These are phyloP conservation scores for Nansenia antarctica DNA, from an alignment of 2,113 vertebrate species.

Conservation along the genomic window DNA sequence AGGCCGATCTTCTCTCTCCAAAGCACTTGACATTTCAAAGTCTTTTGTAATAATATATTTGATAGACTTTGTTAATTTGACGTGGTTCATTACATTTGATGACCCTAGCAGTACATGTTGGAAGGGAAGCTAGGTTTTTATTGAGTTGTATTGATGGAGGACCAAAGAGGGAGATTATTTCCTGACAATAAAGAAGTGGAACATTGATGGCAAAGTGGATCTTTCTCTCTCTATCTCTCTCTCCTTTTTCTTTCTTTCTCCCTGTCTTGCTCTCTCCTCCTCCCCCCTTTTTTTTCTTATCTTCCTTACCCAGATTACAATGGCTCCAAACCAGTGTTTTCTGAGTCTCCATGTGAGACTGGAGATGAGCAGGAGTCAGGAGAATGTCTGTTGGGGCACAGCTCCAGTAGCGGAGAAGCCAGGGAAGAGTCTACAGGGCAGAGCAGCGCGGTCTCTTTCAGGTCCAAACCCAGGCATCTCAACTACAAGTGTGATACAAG, in stretches of 20 bases:
- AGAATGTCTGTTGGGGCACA: background rate
- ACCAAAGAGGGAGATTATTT: background rate
- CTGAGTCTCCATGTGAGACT: background rate
- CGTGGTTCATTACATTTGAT: background rate
- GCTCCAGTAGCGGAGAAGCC: background rate
- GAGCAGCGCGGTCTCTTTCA: background rate
- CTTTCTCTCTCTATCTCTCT: background rate
- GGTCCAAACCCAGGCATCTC: conserved; percentile 9
- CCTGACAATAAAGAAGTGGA: background rate
- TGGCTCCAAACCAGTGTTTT: background rate
- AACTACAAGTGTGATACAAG: background rate
- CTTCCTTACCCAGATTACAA: background rate
- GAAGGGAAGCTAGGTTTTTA: background rate
- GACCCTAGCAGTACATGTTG: background rate
- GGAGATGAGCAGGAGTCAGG: background rate
- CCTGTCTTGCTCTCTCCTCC: background rate
- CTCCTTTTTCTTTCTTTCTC: background rate
- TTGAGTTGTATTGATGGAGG: background rate
- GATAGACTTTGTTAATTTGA: background rate
- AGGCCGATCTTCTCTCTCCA: background rate
- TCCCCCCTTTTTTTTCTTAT: too few relatives aligned
- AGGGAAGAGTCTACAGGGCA: background rate
- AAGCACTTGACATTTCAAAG: too few relatives aligned
- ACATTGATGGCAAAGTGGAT: too few relatives aligned
- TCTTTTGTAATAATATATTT: background rate